Percentiles rank a stretch among this genome's conserved stretches.
phyloP scores from a whole-genome alignment of 2,888 invertebrate genomes.

The Pachliopta kotzebuea region DNA sequence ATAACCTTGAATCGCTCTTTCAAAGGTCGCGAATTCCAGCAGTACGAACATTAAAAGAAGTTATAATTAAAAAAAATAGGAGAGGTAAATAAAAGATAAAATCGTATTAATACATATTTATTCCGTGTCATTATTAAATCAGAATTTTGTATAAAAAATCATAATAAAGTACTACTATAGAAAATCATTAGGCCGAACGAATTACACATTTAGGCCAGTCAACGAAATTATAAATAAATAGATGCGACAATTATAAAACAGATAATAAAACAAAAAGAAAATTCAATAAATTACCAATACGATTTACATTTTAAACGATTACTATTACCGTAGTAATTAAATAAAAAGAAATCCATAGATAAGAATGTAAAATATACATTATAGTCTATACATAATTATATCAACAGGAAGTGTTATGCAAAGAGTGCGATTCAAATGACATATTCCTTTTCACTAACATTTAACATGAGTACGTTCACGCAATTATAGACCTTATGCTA shows the following conservation, averaged over 20 bases:
- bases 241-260: constrained; percentile 37
- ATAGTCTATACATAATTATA: constrained; percentile 67
- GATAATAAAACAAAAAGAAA: constrained; percentile 40
- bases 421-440: constrained; percentile 69
- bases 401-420: constrained; percentile 74
- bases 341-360: constrained; percentile 42
- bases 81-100: constrained; percentile 31
- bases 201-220: constrained; percentile 42
- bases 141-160: constrained; percentile 32
- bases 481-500: constrained; percentile 20
- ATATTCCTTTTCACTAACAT: constrained; percentile 35
- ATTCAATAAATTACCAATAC: constrained; percentile 43
- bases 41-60: no score
- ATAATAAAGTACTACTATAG: constrained; percentile 33
- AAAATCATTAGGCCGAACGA: constrained; percentile 48
- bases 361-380: constrained; percentile 63
- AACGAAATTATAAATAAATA: constrained; percentile 29
- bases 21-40: no score
- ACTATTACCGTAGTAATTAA: constrained; percentile 30
- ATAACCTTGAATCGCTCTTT: no score
- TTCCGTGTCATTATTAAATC: constrained; percentile 60
- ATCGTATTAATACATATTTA: constrained; percentile 68
- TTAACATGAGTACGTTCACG: constrained; percentile 25
- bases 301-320: constrained; percentile 36
- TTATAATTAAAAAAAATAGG: background rate